phyloP scores from a whole-genome alignment of 2,797 vertebrate species.

The Ambastaia sidthimunki region DNA sequence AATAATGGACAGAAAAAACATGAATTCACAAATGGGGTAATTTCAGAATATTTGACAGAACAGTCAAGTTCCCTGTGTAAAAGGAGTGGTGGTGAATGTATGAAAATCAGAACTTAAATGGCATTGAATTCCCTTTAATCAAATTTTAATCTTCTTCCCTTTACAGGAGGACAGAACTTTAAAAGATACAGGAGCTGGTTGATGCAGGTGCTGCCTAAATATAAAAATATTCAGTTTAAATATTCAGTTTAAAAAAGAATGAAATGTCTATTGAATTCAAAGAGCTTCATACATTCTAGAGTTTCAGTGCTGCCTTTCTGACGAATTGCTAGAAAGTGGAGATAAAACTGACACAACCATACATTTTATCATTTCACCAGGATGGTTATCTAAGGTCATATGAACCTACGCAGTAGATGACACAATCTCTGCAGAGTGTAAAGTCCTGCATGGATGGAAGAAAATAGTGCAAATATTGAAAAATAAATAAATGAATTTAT shows the following conservation, averaged over 20 bases:
- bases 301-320: slow-evolving; percentile 3
- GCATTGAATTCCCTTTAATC: background rate
- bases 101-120: background rate
- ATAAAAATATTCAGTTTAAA: too few relatives aligned
- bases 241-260: background rate
- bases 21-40: too few relatives aligned
- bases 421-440: slow-evolving; percentile 33
- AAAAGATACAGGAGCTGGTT: background rate
- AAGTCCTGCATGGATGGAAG: slow-evolving; percentile 5
- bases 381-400: slow-evolving; percentile 13
- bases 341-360: background rate
- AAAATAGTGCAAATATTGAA: slow-evolving; percentile 37
- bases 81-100: background rate
- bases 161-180: background rate
- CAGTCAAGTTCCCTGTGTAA: background rate
- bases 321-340: background rate
- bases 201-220: background rate
- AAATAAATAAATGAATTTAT: slow-evolving; percentile 49
- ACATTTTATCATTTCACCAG: slow-evolving; percentile 5
- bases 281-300: background rate
- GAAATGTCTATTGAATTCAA: background rate
- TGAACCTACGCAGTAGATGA: slow-evolving; percentile 17
- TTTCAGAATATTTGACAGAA: slow-evolving; percentile 18
- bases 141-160: slow-evolving; percentile 15
- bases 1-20: too few relatives aligned